Conservation (phyloP, 2,113 vertebrate species). For the Ellobius talpinus region DNA sequence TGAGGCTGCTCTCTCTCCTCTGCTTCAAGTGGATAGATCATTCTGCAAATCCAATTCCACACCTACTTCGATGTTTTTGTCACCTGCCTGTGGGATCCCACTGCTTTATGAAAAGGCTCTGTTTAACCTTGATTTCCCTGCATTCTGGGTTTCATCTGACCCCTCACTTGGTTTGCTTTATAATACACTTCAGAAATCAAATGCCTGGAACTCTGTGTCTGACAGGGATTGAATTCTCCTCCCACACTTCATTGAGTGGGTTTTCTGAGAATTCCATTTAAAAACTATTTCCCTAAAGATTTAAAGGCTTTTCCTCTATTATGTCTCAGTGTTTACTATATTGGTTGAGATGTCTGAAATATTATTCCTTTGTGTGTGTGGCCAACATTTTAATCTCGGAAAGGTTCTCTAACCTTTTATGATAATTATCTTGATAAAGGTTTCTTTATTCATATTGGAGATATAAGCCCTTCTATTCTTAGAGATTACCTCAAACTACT, state of each 20-base stretch:
- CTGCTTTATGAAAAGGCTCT: not conserved
- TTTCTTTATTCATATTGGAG: not conserved
- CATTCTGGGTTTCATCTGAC: not conserved
- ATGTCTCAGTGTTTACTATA: not conserved
- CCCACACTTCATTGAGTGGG: not conserved
- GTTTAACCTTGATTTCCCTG: not conserved
- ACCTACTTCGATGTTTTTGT: not conserved
- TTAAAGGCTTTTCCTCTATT: not conserved
- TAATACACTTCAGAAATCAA: not conserved
- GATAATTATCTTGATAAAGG: not conserved
- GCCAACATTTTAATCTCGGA: not conserved
- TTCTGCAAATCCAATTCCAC: not conserved
- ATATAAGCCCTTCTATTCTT: not conserved
- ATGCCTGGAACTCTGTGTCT: not conserved
- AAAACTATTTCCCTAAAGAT: not conserved
- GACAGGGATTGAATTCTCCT: not conserved
- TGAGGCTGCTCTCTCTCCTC: not conserved
- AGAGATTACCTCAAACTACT: not conserved
- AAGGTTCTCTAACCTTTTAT: not conserved
- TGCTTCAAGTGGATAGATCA: not conserved
- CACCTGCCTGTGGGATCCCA: not conserved
- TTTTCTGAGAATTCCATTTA: not conserved
- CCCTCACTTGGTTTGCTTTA: not conserved
- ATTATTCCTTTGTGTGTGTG: not conserved
- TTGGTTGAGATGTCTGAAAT: not conserved